phyloP scores from a whole-genome alignment of 2,888 invertebrate genomes.

The Diaphora mendica region DNA sequence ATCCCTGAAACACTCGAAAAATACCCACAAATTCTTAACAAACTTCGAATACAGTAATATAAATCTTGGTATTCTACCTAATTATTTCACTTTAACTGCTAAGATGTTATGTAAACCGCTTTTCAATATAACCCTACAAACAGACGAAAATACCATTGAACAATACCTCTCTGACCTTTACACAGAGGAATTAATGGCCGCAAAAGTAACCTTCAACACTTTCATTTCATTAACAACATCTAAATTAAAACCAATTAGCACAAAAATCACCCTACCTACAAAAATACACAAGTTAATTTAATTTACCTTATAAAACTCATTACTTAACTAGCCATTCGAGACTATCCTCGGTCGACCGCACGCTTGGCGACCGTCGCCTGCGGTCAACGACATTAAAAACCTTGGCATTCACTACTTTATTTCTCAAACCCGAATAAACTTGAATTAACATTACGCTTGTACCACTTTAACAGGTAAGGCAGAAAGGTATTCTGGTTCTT shows the following conservation, averaged over 20 bases:
- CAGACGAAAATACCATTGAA: neutral
- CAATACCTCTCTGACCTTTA: neutral
- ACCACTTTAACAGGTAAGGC: neutral
- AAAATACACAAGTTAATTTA: conserved; percentile 13
- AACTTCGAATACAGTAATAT: neutral
- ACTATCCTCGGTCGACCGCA: conserved; percentile 32
- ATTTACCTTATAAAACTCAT: conserved; percentile 11
- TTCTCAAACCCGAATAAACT: conserved; percentile 17
- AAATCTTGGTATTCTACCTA: neutral
- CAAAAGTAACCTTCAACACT: conserved; percentile 4
- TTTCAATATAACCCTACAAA: neutral
- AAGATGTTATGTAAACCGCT: neutral
- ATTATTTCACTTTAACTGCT: neutral
- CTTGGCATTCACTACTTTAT: conserved; percentile 76
- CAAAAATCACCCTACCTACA: conserved; percentile 9
- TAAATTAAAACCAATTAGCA: conserved; percentile 17
- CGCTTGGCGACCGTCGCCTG: conserved; percentile 63
- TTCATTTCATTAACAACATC: conserved; percentile 11
- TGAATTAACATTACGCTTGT: conserved; percentile 9
- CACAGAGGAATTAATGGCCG: neutral
- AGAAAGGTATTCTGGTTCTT: neutral
- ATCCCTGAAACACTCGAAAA: neutral
- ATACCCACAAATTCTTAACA: neutral
- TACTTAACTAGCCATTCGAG: conserved; percentile 10
- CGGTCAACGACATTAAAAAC: conserved; percentile 70